Evolutionary conservation across 2,797 vertebrate species (phyloP).

Genomic region (Alouatta caraya): DNA sequence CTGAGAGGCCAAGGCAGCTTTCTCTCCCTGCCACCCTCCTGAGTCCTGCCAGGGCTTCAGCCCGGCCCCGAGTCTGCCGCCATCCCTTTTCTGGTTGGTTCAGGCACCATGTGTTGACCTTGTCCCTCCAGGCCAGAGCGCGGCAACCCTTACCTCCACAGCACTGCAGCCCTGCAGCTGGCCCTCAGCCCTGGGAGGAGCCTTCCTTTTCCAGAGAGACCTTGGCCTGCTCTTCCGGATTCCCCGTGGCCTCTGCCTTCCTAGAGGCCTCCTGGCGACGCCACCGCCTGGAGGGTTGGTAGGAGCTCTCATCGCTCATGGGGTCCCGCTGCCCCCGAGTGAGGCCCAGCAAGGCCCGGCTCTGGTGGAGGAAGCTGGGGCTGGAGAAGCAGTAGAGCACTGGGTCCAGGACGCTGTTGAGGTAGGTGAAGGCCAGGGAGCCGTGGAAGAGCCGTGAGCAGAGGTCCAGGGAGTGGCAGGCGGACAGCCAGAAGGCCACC

Average conservation of each 20-base stretch:
- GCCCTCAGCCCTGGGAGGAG: not conserved
- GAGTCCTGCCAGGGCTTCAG: not conserved
- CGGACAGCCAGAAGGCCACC: not conserved
- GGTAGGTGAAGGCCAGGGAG: slow-evolving; percentile 81
- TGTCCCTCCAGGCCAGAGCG: not conserved
- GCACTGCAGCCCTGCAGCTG: not conserved
- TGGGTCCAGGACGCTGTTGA: slow-evolving; percentile 84
- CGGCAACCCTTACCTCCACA: not conserved
- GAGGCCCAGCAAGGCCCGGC: not conserved
- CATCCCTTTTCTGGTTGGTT: not conserved
- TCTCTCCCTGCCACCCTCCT: not conserved
- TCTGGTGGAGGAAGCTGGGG: slow-evolving; percentile 70
- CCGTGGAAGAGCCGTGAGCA: slow-evolving; percentile 72
- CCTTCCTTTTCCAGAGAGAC: not conserved
- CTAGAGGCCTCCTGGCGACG: accelerated
- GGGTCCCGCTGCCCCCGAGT: not conserved
- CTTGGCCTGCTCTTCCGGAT: not conserved
- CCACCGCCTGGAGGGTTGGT: not conserved
- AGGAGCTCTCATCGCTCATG: not conserved
- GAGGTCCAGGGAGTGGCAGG: slow-evolving; percentile 48
- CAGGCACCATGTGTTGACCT: not conserved
- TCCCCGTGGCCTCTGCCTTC: not conserved
- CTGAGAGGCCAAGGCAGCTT: not conserved
- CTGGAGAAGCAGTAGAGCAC: slow-evolving; percentile 84
- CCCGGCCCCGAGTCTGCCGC: not conserved